Evolutionary conservation across 1,140 invertebrate species (phyloP), one percentile per base, ranked within the genome.

Genomic region (Caenorhabditis brenneri): DNA sequence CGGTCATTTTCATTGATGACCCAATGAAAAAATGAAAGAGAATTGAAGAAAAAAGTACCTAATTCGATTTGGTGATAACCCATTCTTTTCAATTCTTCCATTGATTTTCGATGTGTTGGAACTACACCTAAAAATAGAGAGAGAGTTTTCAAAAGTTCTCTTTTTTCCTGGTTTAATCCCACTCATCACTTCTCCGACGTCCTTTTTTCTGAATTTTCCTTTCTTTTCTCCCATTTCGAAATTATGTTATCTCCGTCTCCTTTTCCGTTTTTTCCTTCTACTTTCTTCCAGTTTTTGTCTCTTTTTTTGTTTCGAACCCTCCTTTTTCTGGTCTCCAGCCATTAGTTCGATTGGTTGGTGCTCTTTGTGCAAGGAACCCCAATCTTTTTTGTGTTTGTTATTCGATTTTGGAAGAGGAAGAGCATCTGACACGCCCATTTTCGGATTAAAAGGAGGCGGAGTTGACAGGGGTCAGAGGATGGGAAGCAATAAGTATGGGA

Each of bases 181-280:
- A 51, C 48, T 19, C 48, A 4, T 58, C 53, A 29, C 53, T 29
- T 42, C 39, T 42, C 12, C 39, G n/a, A 5, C 39, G 39, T 42
- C 53, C 27, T 27, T 58, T 58, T 58, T 58, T 58, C 6, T 1
- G 4, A 29, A 1, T 29, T 58, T n/a, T 6, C 16, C 16, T 29
- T 58, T 16, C 7, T 27, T 16, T 29, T 58, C 29, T 24, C 22
- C 53, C 27, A 58, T 58, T 51, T n/a, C n/a, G 53, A 58, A 58
- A 58, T 58, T 31, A 58, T 58, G 22, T 58, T 58, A 58, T 58
- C 53, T 58, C n/a, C n/a, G n/a, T n/a, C n/a, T n/a, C n/a, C n/a
- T n/a, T 24, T 24, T 29, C n/a, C 27, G 24, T 5, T 27, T 10
- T 29, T 10, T 58, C 5, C 16, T 1, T 31, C 24, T 29, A 4